phyloP scores from a whole-genome alignment of 2,888 invertebrate species.

The Amorpha juglandis region DNA sequence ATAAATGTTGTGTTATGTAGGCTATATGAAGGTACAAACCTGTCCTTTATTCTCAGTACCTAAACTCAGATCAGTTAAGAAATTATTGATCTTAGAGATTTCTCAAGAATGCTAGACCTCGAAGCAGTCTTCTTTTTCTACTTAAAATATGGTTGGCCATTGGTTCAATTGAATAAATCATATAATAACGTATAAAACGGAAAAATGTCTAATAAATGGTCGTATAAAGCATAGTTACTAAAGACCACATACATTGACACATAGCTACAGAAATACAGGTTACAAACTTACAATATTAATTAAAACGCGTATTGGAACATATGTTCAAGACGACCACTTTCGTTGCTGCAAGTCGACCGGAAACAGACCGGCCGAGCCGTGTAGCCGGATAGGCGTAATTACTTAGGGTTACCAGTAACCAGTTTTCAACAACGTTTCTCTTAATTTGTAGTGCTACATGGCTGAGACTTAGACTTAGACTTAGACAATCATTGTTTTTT shows the following conservation, averaged over 20 bases:
- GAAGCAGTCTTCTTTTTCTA: no score
- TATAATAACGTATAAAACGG: no score
- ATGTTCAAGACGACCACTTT: constrained; percentile 51
- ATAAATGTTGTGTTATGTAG: no score
- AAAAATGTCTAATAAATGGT: no score
- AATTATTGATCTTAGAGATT: no score
- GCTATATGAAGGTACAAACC: no score
- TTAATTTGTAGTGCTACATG: neutral
- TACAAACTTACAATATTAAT: neutral
- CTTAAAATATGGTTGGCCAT: no score
- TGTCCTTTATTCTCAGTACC: no score
- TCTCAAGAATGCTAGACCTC: no score
- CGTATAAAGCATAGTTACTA: neutral
- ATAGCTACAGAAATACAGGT: neutral
- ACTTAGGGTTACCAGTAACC: constrained; percentile 10
- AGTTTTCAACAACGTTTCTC: neutral
- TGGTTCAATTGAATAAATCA: no score
- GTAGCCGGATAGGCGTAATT: constrained; percentile 48
- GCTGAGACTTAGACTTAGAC: neutral
- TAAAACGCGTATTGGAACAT: constrained; percentile 17
- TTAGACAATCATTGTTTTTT: no score
- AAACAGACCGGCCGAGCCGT: constrained; percentile 32
- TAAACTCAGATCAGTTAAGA: no score
- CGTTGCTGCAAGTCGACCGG: constrained; percentile 47
- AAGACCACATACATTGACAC: neutral